Conservation (phyloP, 2,888 invertebrate genomes). For the Drosophila borealis region DNA sequence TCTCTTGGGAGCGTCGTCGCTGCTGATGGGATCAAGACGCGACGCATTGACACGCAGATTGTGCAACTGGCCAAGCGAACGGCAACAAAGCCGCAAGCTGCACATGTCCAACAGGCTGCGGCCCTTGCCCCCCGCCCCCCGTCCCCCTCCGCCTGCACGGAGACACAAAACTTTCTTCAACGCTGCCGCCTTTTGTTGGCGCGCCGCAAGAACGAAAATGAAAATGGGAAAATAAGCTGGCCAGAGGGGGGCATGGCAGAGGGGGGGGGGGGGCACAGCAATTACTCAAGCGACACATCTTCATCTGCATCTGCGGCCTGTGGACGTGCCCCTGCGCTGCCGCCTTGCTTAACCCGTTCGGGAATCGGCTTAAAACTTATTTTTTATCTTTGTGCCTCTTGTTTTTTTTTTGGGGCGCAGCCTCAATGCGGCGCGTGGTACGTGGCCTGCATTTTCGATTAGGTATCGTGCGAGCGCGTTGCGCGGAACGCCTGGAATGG, state of each 20-base stretch:
- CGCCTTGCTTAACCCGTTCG: conserved; percentile 25
- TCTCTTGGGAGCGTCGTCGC: conserved; percentile 59
- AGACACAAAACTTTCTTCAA: conserved; percentile 51
- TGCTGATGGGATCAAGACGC: conserved; percentile 60
- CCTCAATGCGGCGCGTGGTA: conserved; percentile 38
- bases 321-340: conserved; percentile 37
- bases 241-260: conserved; percentile 4
- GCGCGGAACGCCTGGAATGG: conserved; percentile 22
- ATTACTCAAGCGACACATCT: conserved; percentile 75
- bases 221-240: conserved; percentile 48
- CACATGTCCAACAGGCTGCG: conserved; percentile 59
- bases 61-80: conserved; percentile 60
- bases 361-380: conserved; percentile 25
- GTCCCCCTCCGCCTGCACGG: not conserved
- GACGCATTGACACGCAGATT: conserved; percentile 74
- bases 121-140: conserved; percentile 1
- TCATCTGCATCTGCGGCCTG: conserved; percentile 29
- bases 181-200: conserved; percentile 34
- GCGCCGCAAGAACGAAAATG: conserved; percentile 42
- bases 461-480: conserved; percentile 17
- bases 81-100: conserved; percentile 63
- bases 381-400: conserved; percentile 1
- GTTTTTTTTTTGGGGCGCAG: conserved; percentile 20
- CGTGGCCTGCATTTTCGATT: conserved; percentile 70
- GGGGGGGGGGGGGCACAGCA: conserved; percentile 51